Conservation (phyloP, 2,113 vertebrate genomes). For the Siniperca knerii region DNA sequence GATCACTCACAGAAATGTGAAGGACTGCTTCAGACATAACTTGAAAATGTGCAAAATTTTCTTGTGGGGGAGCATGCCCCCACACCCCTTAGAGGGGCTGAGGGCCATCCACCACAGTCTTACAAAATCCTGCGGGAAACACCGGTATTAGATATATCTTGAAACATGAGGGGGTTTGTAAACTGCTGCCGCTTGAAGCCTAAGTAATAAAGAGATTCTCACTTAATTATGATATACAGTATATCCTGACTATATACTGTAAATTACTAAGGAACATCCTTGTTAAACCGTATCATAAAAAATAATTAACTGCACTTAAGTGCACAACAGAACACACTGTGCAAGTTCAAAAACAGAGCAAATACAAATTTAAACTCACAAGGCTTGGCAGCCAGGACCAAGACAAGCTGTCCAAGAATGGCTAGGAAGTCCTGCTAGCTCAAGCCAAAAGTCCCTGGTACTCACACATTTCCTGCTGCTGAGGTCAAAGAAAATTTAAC, state of each 20-base stretch:
- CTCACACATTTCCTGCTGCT: conserved; percentile 2
- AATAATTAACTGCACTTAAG: too few relatives aligned
- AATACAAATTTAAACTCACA: neutral
- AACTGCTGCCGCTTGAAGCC: neutral
- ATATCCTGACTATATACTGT: neutral
- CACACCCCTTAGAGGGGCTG: too few relatives aligned
- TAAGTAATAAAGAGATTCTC: neutral
- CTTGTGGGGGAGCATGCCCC: too few relatives aligned
- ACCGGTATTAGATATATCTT: neutral
- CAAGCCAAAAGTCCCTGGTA: neutral
- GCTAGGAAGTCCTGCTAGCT: neutral
- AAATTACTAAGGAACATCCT: neutral
- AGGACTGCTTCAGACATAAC: too few relatives aligned
- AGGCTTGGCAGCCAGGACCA: neutral
- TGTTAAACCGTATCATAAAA: too few relatives aligned
- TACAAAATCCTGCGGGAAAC: too few relatives aligned
- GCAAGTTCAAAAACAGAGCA: neutral
- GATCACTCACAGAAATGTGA: too few relatives aligned
- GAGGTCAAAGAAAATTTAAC: neutral
- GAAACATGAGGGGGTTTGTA: neutral
- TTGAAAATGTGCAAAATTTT: too few relatives aligned
- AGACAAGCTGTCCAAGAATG: neutral
- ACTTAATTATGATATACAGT: neutral
- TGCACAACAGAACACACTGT: neutral
- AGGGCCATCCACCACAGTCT: too few relatives aligned